Conservation (phyloP, 2,797 vertebrate species). For the Molossus molossus region DNA sequence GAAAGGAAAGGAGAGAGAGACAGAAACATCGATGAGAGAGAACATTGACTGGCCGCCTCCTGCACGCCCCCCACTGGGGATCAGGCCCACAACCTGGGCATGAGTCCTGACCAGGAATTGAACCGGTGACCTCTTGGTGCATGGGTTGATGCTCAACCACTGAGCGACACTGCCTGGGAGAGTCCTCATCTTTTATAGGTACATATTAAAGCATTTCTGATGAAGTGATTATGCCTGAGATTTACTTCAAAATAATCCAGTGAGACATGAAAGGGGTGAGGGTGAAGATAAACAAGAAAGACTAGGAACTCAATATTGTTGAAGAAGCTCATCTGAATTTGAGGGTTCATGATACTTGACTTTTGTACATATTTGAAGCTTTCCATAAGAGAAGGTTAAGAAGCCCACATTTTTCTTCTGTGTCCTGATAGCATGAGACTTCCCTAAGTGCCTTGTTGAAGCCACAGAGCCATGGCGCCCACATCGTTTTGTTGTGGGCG, state of each 20-base stretch:
- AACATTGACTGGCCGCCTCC: no score
- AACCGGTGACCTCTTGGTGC: no score
- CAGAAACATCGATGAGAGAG: no score
- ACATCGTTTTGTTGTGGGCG: no score
- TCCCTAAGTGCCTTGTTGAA: neutral
- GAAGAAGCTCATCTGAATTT: neutral
- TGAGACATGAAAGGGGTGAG: neutral
- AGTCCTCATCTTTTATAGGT: slow-evolving; percentile 8
- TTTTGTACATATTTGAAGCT: neutral
- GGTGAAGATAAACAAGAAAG: slow-evolving; percentile 5
- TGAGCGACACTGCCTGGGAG: no score
- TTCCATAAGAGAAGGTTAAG: neutral
- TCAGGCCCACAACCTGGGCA: no score
- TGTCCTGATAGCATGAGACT: neutral
- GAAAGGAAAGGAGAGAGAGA: no score
- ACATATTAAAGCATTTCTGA: neutral
- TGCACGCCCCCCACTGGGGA: no score
- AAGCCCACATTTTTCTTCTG: neutral
- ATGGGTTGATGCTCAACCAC: no score
- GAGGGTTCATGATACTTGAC: neutral
- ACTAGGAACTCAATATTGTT: neutral
- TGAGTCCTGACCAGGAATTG: no score
- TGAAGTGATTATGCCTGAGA: neutral
- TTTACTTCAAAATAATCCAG: slow-evolving; percentile 24
- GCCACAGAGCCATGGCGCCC: neutral